These are phyloP conservation scores for Plecturocebus donacophilus DNA, from an alignment of 2,113 vertebrate species.

Conservation along the genomic window DNA sequence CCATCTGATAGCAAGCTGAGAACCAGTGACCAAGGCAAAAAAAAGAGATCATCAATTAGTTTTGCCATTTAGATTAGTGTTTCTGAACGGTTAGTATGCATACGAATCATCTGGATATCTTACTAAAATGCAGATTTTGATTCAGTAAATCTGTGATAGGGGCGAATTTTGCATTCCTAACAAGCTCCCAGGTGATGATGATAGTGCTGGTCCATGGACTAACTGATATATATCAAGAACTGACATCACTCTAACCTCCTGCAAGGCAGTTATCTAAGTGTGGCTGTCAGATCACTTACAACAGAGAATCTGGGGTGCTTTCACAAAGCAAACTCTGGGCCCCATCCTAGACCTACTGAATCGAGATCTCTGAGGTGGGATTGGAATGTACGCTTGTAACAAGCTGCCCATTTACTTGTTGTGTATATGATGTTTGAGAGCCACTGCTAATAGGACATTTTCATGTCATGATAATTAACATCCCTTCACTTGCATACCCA, in stretches of 20 bases:
- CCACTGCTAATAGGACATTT: not conserved
- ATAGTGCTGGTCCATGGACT: not conserved
- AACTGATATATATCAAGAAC: not conserved
- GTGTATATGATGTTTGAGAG: not conserved
- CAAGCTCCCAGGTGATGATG: not conserved
- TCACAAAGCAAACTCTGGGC: not conserved
- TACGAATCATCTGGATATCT: not conserved
- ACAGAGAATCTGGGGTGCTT: not conserved
- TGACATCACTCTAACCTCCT: not conserved
- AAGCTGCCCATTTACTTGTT: not conserved
- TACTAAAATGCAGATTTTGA: conserved; percentile 6
- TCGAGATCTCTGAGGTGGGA: not conserved
- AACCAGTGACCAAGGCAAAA: not conserved
- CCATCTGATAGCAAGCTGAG: not conserved
- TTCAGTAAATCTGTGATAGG: not conserved
- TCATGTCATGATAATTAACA: not conserved
- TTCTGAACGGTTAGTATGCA: not conserved
- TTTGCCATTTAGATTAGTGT: not conserved
- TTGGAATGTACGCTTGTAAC: not conserved
- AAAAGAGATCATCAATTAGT: not conserved
- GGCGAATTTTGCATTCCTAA: not conserved
- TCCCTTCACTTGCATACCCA: not conserved
- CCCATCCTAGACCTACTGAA: not conserved
- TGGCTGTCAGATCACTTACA: not conserved
- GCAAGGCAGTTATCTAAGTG: not conserved